Evolutionary conservation across 2,888 invertebrate genomes (phyloP), one percentile per base, ranked within the genome.

Genomic region (Pediacus dermestoides): DNA sequence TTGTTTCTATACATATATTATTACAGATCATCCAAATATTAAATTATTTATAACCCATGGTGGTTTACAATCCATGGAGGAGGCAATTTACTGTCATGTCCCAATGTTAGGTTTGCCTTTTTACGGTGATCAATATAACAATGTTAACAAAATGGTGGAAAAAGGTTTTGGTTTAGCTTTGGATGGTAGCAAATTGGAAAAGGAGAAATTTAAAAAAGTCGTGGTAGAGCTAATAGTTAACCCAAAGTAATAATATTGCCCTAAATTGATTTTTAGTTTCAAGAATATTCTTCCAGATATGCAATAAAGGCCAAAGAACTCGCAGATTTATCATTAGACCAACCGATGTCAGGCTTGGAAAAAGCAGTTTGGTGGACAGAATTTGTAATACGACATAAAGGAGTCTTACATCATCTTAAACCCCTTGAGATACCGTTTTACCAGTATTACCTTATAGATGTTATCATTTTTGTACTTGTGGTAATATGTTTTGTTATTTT

Each of bases 291-390:
- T 53, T 53, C 9, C 31, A 60, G 60, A 8, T 61, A 57, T 41
- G 47, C 46, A 23, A 32, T 45, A n/a, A 52, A 49, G 21, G 41
- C 48, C 2, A 33, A 18, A 2, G 41, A 52, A 28, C 36, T 55
- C 1, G 33, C 47, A 2, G 23, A 31, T 6, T 14, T 55, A 13
- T 33, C 42, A 1, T 26, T 14, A 9, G 61, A 61, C 33, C 44
- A 52, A 7, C 50, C 56, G 4, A 51, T 50, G 44, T 42, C 50
- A 4, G 52, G 58, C 2, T 30, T 61, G n/a, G 56, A 61, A 18
- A 52, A 50, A 34, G 59, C 55, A 1, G 44, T 60, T 1, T 61
- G 60, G 60, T 61, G 60, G 60, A 56, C 57, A 6, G 61, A 61
- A 47, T 61, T 58, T 30, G 51, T 55, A 1, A 40, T 61, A 16